Conservation (phyloP, 2,797 vertebrate species). For the Hippocampus kuda region DNA sequence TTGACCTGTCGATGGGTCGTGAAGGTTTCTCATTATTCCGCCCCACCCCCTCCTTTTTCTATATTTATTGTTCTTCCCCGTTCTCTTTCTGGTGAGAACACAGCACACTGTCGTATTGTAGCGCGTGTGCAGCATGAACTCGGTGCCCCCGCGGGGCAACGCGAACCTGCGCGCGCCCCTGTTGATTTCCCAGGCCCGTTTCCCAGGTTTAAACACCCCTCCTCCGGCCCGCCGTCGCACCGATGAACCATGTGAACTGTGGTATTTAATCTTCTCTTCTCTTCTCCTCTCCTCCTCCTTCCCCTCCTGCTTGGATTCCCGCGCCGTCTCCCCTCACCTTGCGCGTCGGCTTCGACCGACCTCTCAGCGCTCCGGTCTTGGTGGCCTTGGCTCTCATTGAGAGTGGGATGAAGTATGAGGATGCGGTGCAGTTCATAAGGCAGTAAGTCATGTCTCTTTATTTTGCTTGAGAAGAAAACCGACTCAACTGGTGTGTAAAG, state of each 20-base stretch:
- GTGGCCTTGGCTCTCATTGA: slow-evolving; percentile 97
- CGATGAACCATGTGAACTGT: slow-evolving; percentile 44
- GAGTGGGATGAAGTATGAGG: slow-evolving; percentile 97
- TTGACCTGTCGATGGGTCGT: slow-evolving; percentile 18
- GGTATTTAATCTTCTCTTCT: slow-evolving; percentile 51
- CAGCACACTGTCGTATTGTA: slow-evolving; percentile 48
- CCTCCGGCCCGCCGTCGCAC: slow-evolving; percentile 31
- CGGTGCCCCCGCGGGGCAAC: slow-evolving; percentile 39
- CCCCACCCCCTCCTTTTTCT: slow-evolving; percentile 11
- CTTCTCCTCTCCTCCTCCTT: slow-evolving; percentile 18
- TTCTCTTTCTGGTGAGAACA: slow-evolving; percentile 41
- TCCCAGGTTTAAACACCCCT: slow-evolving; percentile 48
- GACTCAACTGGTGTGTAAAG: too few relatives aligned
- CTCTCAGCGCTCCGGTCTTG: slow-evolving; percentile 87
- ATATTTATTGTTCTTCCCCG: slow-evolving; percentile 23
- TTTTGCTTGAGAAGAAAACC: too few relatives aligned
- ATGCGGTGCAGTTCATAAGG: slow-evolving; percentile 98
- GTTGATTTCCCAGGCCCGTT: slow-evolving; percentile 63
- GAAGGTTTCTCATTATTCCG: slow-evolving; percentile 20
- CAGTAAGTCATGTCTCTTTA: slow-evolving; percentile 74
- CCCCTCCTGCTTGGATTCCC: slow-evolving; percentile 11
- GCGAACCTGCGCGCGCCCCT: slow-evolving; percentile 43
- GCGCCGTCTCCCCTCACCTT: slow-evolving; percentile 10
- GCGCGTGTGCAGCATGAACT: slow-evolving; percentile 36
- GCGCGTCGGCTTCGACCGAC: slow-evolving; percentile 27